Evolutionary conservation across 2,888 invertebrate species (phyloP).

Genomic region (Graphium colonna): DNA sequence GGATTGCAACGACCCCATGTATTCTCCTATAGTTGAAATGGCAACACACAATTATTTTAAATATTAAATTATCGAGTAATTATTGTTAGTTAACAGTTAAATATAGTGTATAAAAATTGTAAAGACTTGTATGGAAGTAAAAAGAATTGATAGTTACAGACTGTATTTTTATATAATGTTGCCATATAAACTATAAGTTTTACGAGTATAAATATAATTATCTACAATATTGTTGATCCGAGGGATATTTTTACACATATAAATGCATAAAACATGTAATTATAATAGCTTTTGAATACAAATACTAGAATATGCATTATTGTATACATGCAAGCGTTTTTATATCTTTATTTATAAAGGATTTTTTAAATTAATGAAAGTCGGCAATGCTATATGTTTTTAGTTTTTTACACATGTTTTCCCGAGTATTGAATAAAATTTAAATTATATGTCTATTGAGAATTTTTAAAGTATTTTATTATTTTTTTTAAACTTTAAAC

Average conservation of each 20-base stretch:
- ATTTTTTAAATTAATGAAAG: constrained; percentile 2
- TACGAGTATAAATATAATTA: constrained; percentile 19
- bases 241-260: neutral
- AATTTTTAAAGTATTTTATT: neutral
- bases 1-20: constrained; percentile 45
- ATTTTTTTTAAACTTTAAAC: neutral
- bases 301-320: neutral
- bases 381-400: constrained; percentile 1
- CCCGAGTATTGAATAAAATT: neutral
- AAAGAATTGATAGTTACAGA: constrained; percentile 2
- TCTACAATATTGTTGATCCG: constrained; percentile 14
- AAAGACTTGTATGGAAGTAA: constrained; percentile 11
- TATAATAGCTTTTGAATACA: constrained; percentile 3
- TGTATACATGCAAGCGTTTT: constrained; percentile 7
- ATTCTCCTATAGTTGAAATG: constrained; percentile 18
- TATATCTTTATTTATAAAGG: neutral
- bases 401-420: too few relatives aligned
- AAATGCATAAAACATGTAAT: constrained; percentile 13
- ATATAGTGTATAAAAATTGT: constrained; percentile 15
- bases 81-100: neutral
- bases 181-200: constrained; percentile 15
- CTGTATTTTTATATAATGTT: neutral
- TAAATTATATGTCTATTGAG: neutral
- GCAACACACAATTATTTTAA: constrained; percentile 7
- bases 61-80: neutral